phyloP scores from a whole-genome alignment of 64 coral and sea anemone genomes.

The Montipora sp. region DNA sequence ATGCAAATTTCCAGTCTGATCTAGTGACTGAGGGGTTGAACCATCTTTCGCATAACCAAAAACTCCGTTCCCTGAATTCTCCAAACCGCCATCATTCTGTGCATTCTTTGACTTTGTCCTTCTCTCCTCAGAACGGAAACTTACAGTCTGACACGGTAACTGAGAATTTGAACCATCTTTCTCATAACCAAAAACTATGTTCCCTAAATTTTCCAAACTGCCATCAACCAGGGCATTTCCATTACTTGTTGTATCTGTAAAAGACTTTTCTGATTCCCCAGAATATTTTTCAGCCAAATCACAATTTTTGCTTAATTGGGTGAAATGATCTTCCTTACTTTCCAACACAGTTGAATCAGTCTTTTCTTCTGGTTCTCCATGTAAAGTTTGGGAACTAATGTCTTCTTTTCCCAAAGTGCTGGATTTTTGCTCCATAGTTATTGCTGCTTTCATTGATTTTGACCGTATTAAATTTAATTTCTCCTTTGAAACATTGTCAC shows the following conservation, averaged over 20 bases:
- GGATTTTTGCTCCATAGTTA: neutral
- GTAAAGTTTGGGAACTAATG: neutral
- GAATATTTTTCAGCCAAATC: neutral
- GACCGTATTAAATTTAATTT: neutral
- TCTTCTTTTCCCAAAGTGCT: neutral
- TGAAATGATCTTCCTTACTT: neutral
- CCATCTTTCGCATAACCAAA: neutral
- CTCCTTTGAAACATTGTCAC: neutral
- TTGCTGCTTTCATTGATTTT: slow-evolving; percentile 6
- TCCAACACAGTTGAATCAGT: neutral
- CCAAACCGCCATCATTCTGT: neutral
- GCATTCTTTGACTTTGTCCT: neutral
- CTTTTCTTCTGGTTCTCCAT: neutral
- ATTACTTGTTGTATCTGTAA: neutral
- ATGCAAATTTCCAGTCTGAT: neutral
- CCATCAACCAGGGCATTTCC: neutral
- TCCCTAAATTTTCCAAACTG: neutral
- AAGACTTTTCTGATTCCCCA: neutral
- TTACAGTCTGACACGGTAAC: neutral
- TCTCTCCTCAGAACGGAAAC: neutral
- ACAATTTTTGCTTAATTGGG: neutral
- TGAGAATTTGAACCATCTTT: neutral
- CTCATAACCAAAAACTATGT: neutral
- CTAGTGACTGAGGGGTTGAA: neutral
- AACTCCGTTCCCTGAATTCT: neutral